Evolutionary conservation across 64 coral and sea anemone species (phyloP), one percentile per base, ranked within the genome.

Genomic region (Orbicella faveolata): DNA sequence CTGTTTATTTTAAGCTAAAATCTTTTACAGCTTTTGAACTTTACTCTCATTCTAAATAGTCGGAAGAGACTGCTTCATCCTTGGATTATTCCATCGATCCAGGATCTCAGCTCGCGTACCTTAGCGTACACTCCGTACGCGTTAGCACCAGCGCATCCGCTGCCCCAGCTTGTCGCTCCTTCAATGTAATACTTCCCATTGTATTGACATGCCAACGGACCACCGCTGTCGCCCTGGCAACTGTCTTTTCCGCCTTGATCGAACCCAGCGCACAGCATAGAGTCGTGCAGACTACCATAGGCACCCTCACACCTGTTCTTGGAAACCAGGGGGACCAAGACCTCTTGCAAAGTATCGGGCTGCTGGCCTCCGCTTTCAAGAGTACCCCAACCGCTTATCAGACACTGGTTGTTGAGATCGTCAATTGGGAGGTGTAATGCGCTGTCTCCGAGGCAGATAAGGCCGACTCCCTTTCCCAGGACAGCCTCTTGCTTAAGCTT

Each of bases 381-480:
- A 35, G 67, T 76, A 21, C 89, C 89, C 89, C 89, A 90, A 5
- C 89, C 89, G 6, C 78, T 90, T 30, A 90, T 90, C 51, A 73
- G 70, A 19, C 89, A 90, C 54, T 84, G 79, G 44, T 84, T 84
- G 36, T 20, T 84, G 34, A 84, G 78, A 25, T 69, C 89, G 36
- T 41, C 80, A 17, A 81, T 8, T 0, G 67, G 89, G 19, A 59
- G 52, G n/a, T 90, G 89, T 23, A 74, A 19, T 0, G 16, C 14
- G 26, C 75, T 21, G 6, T 90, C 89, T 21, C 78, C 78, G 21
- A 90, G 67, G 26, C 89, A 90, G 9, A 84, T 52, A 6, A 90
- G 61, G 17, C 69, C 80, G 2, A 82, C 79, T 36, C 89, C 79
- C 0, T 1, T 4, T 34, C 86, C 69, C 41, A 77, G 44, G 23